Base-by-base conservation (phyloP, 2,797 vertebrate species). In the Oreortyx pictus region DNA sequence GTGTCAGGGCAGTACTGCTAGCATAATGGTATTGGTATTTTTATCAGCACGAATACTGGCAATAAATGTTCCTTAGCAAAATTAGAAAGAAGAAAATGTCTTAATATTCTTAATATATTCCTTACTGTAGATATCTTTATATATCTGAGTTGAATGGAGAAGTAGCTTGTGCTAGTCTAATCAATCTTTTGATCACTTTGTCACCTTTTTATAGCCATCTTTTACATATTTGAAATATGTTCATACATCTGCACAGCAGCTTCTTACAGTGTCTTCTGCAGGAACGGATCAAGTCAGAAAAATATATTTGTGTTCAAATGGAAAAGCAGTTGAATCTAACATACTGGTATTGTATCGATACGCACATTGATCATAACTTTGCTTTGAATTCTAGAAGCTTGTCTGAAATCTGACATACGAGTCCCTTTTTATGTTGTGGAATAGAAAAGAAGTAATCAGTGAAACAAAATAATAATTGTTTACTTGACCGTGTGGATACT, bases 141-240 rank as follows among this genome's bases (percentile, higher is more conserved):
- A 50, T 9, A 10, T 82, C 37, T 91, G 57, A 56, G 71, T 33
- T 72, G 31, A 14, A 18, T 7, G 68, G 56, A 72, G 67, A 73
- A 90, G 31, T 56, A 82, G 35, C 39, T 86, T 86, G 31, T 72
- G 54, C 24, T 17, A 60, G 65, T 23, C 22, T 80, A 47, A 66
- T 60, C 27, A 87, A 31, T 47, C 71, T 57, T 79, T 87, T 82
- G 65, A 87, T 93, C 24, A 14, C 9, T 46, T 50, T 67, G 35
- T 37, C 29, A 33, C 19, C 35, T 44, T 75, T 14, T 68, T 57
- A 74, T 47, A 47, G 44, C 14, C 80, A 17, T 33, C 5, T 85
- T 88, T 91, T 62, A 75, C 7, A 0, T 7, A 11, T 52, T 9
- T 49, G 27, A 65, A 91, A 37, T n/a, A 43, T 5, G 8, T 24